Evolutionary conservation across 2,113 vertebrate genomes (phyloP).

Genomic region (Proteles cristata): DNA sequence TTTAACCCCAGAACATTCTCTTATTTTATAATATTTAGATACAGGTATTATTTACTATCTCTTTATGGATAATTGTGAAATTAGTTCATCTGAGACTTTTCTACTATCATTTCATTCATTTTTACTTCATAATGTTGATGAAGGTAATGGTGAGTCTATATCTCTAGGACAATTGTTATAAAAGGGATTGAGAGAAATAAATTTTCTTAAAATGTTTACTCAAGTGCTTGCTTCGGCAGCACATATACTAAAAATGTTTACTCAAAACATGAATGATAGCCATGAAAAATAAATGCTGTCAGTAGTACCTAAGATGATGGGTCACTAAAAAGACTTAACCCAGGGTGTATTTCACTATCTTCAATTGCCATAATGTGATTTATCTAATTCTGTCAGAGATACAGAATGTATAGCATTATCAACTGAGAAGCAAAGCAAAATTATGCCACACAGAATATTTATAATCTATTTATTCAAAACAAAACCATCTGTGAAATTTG

Average conservation of each 20-base stretch:
- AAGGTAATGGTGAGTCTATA: not conserved
- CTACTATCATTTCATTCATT: not conserved
- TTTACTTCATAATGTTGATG: not conserved
- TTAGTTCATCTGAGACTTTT: not conserved
- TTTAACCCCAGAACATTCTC: not conserved
- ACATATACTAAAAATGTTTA: not conserved
- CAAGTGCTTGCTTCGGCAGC: no score
- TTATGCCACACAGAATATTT: not conserved
- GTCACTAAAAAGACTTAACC: not conserved
- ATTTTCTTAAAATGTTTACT: slow-evolving; percentile 21
- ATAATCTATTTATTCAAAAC: not conserved
- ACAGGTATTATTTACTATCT: not conserved
- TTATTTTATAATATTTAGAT: slow-evolving; percentile 31
- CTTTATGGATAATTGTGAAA: not conserved
- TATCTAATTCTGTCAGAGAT: not conserved
- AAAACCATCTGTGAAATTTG: not conserved
- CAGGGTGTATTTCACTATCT: not conserved
- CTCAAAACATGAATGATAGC: not conserved
- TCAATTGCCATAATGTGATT: not conserved
- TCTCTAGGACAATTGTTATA: not conserved
- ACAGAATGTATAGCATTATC: not conserved
- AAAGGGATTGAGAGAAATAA: not conserved
- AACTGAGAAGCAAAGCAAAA: not conserved
- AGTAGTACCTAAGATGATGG: not conserved
- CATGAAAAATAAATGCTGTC: slow-evolving; percentile 22